Base-by-base conservation (phyloP, 2,113 vertebrate genomes). In the Polyodon spathula region DNA sequence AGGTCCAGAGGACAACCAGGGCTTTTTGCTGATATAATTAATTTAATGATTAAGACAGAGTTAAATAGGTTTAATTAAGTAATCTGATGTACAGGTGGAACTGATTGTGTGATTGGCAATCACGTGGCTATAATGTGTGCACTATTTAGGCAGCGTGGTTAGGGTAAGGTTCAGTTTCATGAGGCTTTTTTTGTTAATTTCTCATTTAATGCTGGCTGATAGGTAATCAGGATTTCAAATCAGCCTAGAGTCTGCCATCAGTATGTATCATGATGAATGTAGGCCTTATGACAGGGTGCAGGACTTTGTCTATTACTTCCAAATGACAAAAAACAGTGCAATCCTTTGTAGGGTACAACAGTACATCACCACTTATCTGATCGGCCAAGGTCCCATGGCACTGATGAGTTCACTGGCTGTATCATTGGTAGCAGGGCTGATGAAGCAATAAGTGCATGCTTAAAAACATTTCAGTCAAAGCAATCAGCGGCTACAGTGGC, bases 211-310 rank as follows among this genome's bases (percentile, higher is more conserved):
- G 80, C 74, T 60, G 69, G 80, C 81, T 74, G 71, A 66, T 71
- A 75, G 71, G 72, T 81, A 74, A 78, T 84, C 77, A 68, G 71
- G 71, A 71, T 77, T 68, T 78, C 76, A 12, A 50, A 81, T 84
- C 76, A 54, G 58, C 60, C 65, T 54, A 66, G 64, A 68, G 74
- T 76, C 70, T 73, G 70, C 74, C 81, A 84, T 83, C 81, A 78
- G 74, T 71, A 62, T 73, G 77, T 71, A 72, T 80, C 76, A 75
- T 82, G 82, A 84, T 76, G 82, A 82, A 84, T 83, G 73, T 69
- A 78, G 72, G 81, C 68, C 71, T 80, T 81, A 86, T 86, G 80
- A 77, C 68, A 68, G 6, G 4, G 11, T 50, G 64, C 63, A 63
- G 61, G 76, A 71, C 62, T 71, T 50, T 50, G 46, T 50, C 11